Conservation (phyloP, 2,888 invertebrate species). For the Phyllotreta cruciferae region DNA sequence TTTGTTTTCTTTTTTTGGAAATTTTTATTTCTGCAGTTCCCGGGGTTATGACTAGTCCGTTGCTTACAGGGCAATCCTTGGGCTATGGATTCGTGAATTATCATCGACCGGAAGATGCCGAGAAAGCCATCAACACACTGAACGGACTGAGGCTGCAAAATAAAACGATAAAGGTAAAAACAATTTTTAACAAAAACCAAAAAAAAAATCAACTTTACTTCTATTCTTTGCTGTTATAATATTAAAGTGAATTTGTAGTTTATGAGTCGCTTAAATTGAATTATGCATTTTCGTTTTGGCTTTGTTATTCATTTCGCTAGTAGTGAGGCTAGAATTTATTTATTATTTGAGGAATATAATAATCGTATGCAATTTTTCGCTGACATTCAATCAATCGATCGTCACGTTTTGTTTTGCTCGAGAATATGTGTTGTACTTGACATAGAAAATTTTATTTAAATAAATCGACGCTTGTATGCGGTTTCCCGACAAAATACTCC, state of each 20-base stretch:
- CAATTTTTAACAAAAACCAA: constrained; percentile 1
- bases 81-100: constrained; percentile 99
- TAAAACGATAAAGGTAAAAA: constrained; percentile 95
- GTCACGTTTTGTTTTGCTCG: constrained; percentile 17
- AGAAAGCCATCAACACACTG: constrained; percentile 97
- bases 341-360: background rate
- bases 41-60: constrained; percentile 61
- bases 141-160: constrained; percentile 98
- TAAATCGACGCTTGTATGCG: background rate
- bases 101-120: constrained; percentile 95
- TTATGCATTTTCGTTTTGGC: too few species aligned
- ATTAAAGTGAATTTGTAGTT: too few species aligned
- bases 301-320: too few species aligned
- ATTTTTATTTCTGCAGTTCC: constrained; percentile 58
- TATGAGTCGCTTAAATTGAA: too few species aligned
- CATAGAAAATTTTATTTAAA: constrained; percentile 1
- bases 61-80: constrained; percentile 89
- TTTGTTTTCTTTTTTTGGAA: constrained; percentile 48
- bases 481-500: too few species aligned
- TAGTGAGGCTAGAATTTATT: background rate
- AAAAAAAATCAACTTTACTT: background rate
- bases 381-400: background rate
- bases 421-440: constrained; percentile 4
- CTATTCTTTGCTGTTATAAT: too few species aligned
- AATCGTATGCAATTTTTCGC: constrained; percentile 3